These are phyloP conservation scores for Thalpophila matura DNA, from an alignment of 2,888 invertebrate species.

Conservation along the genomic window DNA sequence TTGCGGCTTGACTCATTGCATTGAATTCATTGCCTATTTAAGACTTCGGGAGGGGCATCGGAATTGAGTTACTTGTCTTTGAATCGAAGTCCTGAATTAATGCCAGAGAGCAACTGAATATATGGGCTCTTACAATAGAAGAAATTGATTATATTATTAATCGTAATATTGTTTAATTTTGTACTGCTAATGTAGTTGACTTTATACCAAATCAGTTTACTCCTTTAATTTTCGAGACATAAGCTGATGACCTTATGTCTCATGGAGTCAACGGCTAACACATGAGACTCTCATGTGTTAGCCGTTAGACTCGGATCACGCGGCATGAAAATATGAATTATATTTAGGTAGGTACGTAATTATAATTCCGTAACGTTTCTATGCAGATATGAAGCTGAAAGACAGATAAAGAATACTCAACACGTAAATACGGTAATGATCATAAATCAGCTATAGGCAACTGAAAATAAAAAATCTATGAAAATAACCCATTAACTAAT, in stretches of 20 bases:
- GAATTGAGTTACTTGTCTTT: background rate
- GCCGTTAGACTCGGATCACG: background rate
- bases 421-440: slow-evolving; percentile 13
- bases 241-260: too few relatives aligned
- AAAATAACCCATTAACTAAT: slow-evolving; percentile 29
- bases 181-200: background rate
- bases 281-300: too few relatives aligned
- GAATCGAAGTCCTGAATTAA: too few relatives aligned
- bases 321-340: slow-evolving; percentile 26
- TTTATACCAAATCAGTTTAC: too few relatives aligned
- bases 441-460: slow-evolving; percentile 29
- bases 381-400: slow-evolving; percentile 27
- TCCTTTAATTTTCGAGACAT: too few relatives aligned
- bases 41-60: slow-evolving; percentile 21
- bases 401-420: slow-evolving; percentile 31
- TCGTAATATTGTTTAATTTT: background rate
- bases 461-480: slow-evolving; percentile 26
- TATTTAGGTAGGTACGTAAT: slow-evolving; percentile 29
- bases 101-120: background rate
- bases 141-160: too few relatives aligned
- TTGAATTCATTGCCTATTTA: slow-evolving; percentile 18
- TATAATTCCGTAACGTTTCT: background rate
- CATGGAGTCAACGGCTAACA: too few relatives aligned
- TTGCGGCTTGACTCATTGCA: slow-evolving; percentile 21
- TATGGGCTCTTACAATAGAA: background rate